phyloP scores from a whole-genome alignment of 1,140 invertebrate species.

The Drosophila jambulina region DNA sequence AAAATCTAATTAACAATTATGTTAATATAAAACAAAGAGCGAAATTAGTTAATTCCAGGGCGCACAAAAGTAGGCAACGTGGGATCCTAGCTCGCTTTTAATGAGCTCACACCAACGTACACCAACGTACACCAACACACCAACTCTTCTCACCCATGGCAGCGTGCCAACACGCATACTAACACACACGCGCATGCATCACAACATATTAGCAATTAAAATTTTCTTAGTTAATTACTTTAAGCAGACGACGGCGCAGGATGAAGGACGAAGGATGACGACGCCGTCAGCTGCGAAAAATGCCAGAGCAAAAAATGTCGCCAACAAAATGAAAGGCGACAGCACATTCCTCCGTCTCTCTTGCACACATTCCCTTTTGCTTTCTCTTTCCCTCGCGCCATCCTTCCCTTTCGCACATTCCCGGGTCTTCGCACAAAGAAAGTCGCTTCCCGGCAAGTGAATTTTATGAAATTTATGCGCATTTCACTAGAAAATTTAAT shows the following conservation, averaged over 20 bases:
- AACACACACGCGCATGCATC: conserved; percentile 68
- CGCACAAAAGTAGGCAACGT: conserved; percentile 73
- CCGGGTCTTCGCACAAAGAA: background rate
- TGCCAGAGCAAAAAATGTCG: conserved; percentile 53
- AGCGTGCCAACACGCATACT: conserved; percentile 40
- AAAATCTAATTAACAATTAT: conserved; percentile 48
- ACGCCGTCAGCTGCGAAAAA: conserved; percentile 14
- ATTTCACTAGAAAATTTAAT: conserved; percentile 85
- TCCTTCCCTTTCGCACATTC: background rate
- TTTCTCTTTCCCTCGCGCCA: background rate
- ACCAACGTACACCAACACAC: conserved; percentile 5
- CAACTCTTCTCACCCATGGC: background rate
- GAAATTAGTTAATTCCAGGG: conserved; percentile 59
- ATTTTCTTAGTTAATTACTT: conserved; percentile 85
- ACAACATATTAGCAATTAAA: conserved; percentile 85
- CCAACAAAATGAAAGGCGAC: conserved; percentile 72
- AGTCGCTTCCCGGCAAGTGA: conserved; percentile 44
- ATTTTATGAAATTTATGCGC: conserved; percentile 84
- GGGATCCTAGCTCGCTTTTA: conserved; percentile 52
- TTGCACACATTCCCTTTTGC: background rate
- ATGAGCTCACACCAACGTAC: conserved; percentile 49
- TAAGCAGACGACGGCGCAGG: conserved; percentile 72
- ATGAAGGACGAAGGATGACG: conserved; percentile 35
- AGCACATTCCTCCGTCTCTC: conserved; percentile 16
- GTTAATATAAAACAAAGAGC: conserved; percentile 33